Conservation (phyloP, 1,140 invertebrate species). For the Theocolax elegans region DNA sequence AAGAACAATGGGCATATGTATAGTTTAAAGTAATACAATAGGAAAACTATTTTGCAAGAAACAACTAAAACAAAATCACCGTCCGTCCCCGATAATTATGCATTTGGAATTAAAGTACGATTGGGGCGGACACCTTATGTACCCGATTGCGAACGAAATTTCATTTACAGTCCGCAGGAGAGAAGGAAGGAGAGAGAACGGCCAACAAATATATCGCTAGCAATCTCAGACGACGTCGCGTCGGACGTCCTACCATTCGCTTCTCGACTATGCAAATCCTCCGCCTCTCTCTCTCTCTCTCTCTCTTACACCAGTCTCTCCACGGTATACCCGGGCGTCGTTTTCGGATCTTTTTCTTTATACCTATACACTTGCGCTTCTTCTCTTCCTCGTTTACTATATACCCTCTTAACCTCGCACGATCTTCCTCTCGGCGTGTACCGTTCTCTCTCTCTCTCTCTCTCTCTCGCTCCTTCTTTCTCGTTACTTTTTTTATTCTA, state of each 20-base stretch:
- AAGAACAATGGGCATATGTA: no score
- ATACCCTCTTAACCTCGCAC: conserved; percentile 38
- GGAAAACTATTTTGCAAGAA: no score
- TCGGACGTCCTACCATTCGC: conserved; percentile 17
- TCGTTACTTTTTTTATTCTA: not conserved
- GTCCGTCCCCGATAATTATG: not conserved
- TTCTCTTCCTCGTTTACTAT: conserved; percentile 8
- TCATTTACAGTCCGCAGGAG: conserved; percentile 14
- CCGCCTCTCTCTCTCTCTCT: conserved; percentile 43
- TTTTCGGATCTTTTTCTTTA: conserved; percentile 37
- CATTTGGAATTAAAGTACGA: not conserved
- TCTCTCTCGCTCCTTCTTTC: not conserved
- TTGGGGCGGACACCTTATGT: no score
- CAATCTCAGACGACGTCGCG: conserved; percentile 37
- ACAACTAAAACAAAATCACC: not conserved
- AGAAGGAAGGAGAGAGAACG: not conserved
- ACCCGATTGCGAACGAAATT: no score
- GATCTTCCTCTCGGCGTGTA: conserved; percentile 39
- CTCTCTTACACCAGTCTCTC: no score
- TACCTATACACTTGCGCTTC: not conserved
- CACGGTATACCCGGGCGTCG: conserved; percentile 44
- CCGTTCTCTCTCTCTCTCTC: not conserved
- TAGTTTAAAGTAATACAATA: no score
- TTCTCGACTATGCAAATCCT: conserved; percentile 56
- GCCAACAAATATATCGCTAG: conserved; percentile 37